phyloP scores from a whole-genome alignment of 2,113 vertebrate genomes.

The Glaucomys volans region DNA sequence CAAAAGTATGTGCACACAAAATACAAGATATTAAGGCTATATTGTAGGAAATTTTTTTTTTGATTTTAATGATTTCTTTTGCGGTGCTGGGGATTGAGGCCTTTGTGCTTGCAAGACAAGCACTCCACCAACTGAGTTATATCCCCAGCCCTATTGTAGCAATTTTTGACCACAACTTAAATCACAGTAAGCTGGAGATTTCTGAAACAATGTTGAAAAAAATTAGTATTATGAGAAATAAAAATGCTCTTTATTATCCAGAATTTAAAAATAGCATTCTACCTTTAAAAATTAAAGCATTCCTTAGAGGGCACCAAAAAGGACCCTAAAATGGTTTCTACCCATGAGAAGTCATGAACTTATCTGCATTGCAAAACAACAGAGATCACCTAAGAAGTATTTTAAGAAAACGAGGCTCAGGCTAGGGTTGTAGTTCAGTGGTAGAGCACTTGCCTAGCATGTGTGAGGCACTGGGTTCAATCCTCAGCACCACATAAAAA shows the following conservation, averaged over 20 bases:
- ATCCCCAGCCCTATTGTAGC: too few relatives aligned
- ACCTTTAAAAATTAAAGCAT: slow-evolving; percentile 50
- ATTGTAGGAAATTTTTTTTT: slow-evolving; percentile 25
- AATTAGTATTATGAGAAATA: slow-evolving; percentile 49
- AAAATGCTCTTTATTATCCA: slow-evolving; percentile 50
- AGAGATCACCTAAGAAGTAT: not conserved
- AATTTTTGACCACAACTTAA: slow-evolving; percentile 44
- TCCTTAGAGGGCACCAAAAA: slow-evolving; percentile 4
- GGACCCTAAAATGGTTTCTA: not conserved
- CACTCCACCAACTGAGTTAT: too few relatives aligned
- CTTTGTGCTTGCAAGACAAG: too few relatives aligned
- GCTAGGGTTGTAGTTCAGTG: too few relatives aligned
- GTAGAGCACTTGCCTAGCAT: too few relatives aligned
- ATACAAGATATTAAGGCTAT: not conserved
- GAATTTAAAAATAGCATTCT: not conserved
- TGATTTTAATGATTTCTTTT: too few relatives aligned
- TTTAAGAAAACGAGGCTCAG: not conserved
- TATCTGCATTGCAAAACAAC: slow-evolving; percentile 19
- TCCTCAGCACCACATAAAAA: too few relatives aligned
- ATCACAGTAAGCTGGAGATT: slow-evolving; percentile 34
- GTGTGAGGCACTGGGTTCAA: too few relatives aligned
- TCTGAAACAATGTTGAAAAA: slow-evolving; percentile 31
- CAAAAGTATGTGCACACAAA: not conserved
- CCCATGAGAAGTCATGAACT: not conserved
- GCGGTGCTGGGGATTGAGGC: too few relatives aligned